A percentile compares a stretch with the other conserved stretches of the same genome.
Conservation (phyloP, 1,140 invertebrate species). For the Agrilus planipennis region DNA sequence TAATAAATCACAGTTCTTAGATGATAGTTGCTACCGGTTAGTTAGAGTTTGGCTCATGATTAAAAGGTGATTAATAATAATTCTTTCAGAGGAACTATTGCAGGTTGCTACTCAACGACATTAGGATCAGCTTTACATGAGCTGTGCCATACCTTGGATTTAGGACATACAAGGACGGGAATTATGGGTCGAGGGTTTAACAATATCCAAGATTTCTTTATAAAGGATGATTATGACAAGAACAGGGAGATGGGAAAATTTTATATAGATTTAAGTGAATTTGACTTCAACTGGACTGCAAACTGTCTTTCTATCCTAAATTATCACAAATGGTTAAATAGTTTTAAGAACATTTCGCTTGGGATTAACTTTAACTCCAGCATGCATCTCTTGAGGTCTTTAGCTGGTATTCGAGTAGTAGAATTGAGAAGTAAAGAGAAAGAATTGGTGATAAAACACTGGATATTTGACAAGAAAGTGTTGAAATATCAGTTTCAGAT, state of each 20-base stretch:
- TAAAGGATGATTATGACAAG: neutral
- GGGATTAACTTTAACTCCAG: conserved; percentile 22
- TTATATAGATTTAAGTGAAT: conserved; percentile 10
- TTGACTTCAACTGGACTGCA: conserved; percentile 39
- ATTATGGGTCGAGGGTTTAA: conserved; percentile 94
- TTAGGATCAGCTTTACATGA: conserved; percentile 91
- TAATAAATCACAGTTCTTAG: conserved; percentile 53
- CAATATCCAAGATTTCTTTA: conserved; percentile 65
- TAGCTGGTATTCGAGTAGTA: conserved; percentile 52
- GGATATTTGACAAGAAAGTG: conserved; percentile 47
- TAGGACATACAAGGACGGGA: conserved; percentile 80
- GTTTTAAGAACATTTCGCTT: neutral
- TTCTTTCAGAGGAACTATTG: conserved; percentile 55
- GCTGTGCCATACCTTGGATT: conserved; percentile 87
- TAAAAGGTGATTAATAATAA: neutral
- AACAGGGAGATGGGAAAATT: conserved; percentile 3
- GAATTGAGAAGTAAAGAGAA: conserved; percentile 52
- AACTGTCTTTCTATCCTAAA: conserved; percentile 52
- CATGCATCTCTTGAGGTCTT: conserved; percentile 48
- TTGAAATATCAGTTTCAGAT: conserved; percentile 45
- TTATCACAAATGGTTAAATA: conserved; percentile 40
- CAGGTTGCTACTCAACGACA: conserved; percentile 83
- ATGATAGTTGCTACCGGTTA: conserved; percentile 57
- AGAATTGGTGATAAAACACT: conserved; percentile 49
- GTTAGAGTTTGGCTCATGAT: neutral